Percentiles rank a stretch among this genome's conserved stretches.
These are phyloP conservation scores for Drosophila takahashii DNA, from an alignment of 1,140 invertebrate genomes.

Conservation along the genomic window DNA sequence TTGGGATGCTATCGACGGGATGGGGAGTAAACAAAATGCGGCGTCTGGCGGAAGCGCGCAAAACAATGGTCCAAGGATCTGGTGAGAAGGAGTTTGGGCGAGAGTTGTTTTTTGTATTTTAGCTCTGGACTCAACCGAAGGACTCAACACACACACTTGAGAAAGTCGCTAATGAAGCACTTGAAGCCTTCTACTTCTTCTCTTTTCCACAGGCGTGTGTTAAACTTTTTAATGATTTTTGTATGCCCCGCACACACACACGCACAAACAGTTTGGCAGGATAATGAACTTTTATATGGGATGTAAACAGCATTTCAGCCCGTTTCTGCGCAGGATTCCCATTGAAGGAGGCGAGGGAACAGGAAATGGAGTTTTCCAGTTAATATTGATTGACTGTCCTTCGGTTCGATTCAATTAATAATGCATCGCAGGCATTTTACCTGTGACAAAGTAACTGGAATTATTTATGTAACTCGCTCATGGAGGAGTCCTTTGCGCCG, in stretches of 20 bases:
- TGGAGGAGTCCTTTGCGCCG: conserved; percentile 10
- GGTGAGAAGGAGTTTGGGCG: conserved; percentile 9
- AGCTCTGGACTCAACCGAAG: conserved; percentile 9
- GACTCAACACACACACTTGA: conserved; percentile 67
- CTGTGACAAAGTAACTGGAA: conserved; percentile 32
- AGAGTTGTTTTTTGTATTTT: conserved; percentile 2
- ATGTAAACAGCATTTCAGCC: conserved; percentile 62
- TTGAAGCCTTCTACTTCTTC: conserved; percentile 47
- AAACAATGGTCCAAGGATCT: conserved; percentile 54
- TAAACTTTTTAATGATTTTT: conserved; percentile 80
- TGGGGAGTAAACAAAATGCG: conserved; percentile 57
- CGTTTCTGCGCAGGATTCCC: conserved; percentile 68
- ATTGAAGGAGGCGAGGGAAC: conserved; percentile 15
- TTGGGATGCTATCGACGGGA: background rate
- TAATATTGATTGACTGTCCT: conserved; percentile 62
- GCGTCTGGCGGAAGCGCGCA: conserved; percentile 73
- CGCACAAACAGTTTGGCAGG: conserved; percentile 51
- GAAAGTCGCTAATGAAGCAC: conserved; percentile 83
- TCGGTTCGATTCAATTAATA: conserved; percentile 45
- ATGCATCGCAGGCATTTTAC: conserved; percentile 43
- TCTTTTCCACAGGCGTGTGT: conserved; percentile 47
- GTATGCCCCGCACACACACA: conserved; percentile 46
- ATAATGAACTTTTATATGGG: conserved; percentile 76
- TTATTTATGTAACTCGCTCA: conserved; percentile 58
- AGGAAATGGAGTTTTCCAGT: conserved; percentile 30